Percentiles rank a stretch among this genome's conserved stretches.
These are phyloP conservation scores for Albula glossodonta DNA, from an alignment of 2,113 vertebrate genomes.

Conservation along the genomic window DNA sequence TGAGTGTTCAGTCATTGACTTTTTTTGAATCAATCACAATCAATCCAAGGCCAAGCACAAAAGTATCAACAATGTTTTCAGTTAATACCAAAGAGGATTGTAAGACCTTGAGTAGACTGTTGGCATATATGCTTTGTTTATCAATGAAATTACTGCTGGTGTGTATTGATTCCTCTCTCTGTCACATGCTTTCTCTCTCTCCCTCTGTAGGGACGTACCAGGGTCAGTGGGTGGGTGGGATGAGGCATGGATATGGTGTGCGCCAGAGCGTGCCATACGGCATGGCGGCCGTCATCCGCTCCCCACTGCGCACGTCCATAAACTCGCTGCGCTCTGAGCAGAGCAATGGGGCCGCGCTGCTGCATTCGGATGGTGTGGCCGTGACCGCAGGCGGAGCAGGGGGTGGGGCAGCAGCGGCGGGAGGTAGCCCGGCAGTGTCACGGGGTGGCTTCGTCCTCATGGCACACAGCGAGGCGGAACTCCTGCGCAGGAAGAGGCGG, in stretches of 20 bases:
- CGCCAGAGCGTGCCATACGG: conserved; percentile 97
- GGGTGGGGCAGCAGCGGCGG: conserved; percentile 59
- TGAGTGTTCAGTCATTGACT: no score
- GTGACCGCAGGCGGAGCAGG: conserved; percentile 43
- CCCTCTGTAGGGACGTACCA: conserved; percentile 85
- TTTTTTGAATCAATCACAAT: no score
- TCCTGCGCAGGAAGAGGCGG: conserved; percentile 87
- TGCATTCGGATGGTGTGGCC: conserved; percentile 75
- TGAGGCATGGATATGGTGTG: conserved; percentile 95
- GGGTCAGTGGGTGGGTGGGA: conserved; percentile 96
- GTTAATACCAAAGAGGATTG: not conserved
- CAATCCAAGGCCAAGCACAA: no score
- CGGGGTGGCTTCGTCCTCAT: conserved; percentile 93
- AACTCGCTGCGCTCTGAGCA: conserved; percentile 98
- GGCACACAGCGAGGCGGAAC: conserved; percentile 89
- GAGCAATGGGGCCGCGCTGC: conserved; percentile 88
- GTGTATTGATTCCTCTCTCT: not conserved
- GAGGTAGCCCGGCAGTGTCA: conserved; percentile 85
- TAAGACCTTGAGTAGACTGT: not conserved
- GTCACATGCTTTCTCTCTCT: not conserved
- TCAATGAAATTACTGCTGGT: no score
- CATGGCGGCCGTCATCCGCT: conserved; percentile 97
- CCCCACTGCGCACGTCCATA: conserved; percentile 95
- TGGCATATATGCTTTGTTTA: no score
- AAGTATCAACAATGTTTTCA: not conserved